Percentiles rank a stretch among this genome's conserved stretches.
These are phyloP conservation scores for Torymus auratus DNA, from an alignment of 2,888 invertebrate genomes.

Conservation along the genomic window DNA sequence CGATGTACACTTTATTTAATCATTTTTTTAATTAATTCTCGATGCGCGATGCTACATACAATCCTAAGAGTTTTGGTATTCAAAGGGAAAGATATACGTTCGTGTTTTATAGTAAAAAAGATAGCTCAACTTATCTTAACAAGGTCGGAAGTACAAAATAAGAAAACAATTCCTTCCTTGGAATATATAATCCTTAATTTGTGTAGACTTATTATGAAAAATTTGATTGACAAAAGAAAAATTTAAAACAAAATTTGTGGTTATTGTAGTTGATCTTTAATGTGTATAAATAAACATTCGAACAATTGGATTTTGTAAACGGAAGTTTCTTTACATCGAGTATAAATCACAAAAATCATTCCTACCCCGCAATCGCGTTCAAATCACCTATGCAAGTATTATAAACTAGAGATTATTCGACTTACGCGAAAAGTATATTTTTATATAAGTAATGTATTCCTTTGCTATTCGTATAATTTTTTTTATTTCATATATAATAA, in stretches of 20 bases:
- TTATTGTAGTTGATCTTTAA: constrained; percentile 39
- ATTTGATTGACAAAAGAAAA: constrained; percentile 8
- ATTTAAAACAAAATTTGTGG: constrained; percentile 14
- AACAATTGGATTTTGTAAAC: constrained; percentile 32
- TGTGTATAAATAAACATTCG: constrained; percentile 16
- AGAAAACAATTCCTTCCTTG: constrained; percentile 12
- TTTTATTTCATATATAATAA: constrained; percentile 57
- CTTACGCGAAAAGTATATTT: constrained; percentile 57
- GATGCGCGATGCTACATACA: constrained; percentile 34
- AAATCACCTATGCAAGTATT: constrained; percentile 36
- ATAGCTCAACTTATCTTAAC: constrained; percentile 26
- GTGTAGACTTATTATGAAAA: neutral
- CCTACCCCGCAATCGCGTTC: constrained; percentile 31
- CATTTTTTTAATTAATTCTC: constrained; percentile 52
- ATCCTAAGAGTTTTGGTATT: constrained; percentile 65
- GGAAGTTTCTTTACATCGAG: constrained; percentile 18
- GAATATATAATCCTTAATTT: neutral
- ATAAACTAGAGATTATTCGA: constrained; percentile 52
- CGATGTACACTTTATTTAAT: constrained; percentile 36
- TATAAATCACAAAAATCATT: constrained; percentile 27
- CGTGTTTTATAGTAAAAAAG: constrained; percentile 22
- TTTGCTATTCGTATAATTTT: constrained; percentile 59
- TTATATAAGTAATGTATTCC: constrained; percentile 59
- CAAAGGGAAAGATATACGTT: constrained; percentile 67
- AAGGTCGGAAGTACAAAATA: constrained; percentile 34